Percentiles rank a stretch among this genome's conserved stretches.
Conservation (phyloP, 2,113 vertebrate genomes). For the Psittacula cyanocephala region DNA sequence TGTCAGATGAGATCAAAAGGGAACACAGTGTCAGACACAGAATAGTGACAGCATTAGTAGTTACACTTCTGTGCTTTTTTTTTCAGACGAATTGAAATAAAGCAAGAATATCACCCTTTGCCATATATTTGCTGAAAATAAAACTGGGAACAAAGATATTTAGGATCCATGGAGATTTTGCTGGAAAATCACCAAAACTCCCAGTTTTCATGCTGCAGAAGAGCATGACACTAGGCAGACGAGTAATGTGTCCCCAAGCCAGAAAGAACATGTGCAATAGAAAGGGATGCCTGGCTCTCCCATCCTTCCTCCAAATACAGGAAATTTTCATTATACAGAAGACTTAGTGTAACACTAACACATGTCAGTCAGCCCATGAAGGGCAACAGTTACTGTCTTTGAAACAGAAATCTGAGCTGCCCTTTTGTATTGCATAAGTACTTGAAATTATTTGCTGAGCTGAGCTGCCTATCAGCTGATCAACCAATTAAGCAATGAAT, state of each 20-base stretch:
- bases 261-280: background rate
- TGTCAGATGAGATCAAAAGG: background rate
- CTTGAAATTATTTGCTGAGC: constrained; percentile 57
- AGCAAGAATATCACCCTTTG: background rate
- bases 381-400: background rate
- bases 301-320: background rate
- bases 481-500: constrained; percentile 32
- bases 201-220: background rate
- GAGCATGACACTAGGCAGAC: background rate
- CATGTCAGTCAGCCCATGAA: background rate
- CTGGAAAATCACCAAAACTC: background rate
- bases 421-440: constrained; percentile 17
- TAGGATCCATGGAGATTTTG: background rate
- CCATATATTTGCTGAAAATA: background rate
- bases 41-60: background rate
- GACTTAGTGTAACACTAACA: background rate
- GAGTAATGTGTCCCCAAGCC: background rate
- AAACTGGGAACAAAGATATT: background rate
- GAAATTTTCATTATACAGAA: background rate
- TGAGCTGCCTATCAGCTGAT: constrained; percentile 1
- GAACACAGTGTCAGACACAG: background rate
- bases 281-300: background rate
- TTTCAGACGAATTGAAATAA: background rate
- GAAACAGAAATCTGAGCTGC: background rate
- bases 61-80: background rate